A percentile compares a stretch with the other conserved stretches of the same genome.
Conservation (phyloP, 2,888 invertebrate genomes). For the Tinea semifulvella region DNA sequence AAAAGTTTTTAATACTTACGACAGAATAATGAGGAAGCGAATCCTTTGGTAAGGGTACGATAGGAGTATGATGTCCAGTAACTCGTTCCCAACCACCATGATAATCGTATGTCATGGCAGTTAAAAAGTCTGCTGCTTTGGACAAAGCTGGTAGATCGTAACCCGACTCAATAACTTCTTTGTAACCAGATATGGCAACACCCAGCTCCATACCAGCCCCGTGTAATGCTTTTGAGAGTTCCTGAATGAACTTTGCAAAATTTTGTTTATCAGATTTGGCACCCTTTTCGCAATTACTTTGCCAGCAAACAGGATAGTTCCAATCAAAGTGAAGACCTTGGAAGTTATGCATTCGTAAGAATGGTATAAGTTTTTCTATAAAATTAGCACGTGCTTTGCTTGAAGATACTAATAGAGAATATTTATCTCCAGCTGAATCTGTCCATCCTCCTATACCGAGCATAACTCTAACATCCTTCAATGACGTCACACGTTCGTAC, state of each 20-base stretch:
- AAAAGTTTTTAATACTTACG: slow-evolving; percentile 58
- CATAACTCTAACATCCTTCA: slow-evolving; percentile 72
- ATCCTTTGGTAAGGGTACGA: slow-evolving; percentile 73
- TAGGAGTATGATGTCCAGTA: slow-evolving; percentile 84
- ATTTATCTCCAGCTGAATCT: slow-evolving; percentile 89
- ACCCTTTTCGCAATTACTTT: slow-evolving; percentile 86
- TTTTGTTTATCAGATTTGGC: slow-evolving; percentile 80
- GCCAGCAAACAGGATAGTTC: slow-evolving; percentile 96
- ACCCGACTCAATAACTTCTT: slow-evolving; percentile 87
- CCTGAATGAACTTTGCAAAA: slow-evolving; percentile 78
- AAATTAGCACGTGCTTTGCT: slow-evolving; percentile 74
- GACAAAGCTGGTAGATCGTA: slow-evolving; percentile 81
- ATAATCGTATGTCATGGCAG: slow-evolving; percentile 89
- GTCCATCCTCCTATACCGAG: slow-evolving; percentile 96
- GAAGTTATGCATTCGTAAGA: slow-evolving; percentile 79
- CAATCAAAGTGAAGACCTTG: slow-evolving; percentile 91
- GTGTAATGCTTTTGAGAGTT: slow-evolving; percentile 72
- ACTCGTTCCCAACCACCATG: slow-evolving; percentile 88
- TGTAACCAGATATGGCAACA: slow-evolving; percentile 88
- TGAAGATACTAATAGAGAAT: slow-evolving; percentile 79
- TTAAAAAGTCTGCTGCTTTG: slow-evolving; percentile 77
- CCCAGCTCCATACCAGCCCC: slow-evolving; percentile 77
- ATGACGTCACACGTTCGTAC: slow-evolving; percentile 78
- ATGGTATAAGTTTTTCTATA: slow-evolving; percentile 73
- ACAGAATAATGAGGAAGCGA: slow-evolving; percentile 79